These are phyloP conservation scores for Acridotheres tristis DNA, from an alignment of 2,797 vertebrate species.

Conservation along the genomic window DNA sequence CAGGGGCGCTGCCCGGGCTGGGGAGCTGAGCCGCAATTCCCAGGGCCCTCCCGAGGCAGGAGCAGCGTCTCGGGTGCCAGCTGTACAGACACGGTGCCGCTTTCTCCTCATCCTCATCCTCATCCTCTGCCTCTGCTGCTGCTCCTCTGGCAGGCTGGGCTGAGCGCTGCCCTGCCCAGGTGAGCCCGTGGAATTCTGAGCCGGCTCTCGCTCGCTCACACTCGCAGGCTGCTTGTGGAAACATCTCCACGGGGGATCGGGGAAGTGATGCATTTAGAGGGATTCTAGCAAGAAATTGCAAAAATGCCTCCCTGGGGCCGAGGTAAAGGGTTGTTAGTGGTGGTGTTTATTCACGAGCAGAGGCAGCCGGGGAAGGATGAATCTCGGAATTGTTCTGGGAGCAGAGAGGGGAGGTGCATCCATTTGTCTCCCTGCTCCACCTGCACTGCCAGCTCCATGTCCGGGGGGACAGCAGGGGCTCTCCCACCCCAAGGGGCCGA, in stretches of 20 bases:
- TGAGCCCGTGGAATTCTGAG: too few relatives aligned
- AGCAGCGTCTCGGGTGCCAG: too few relatives aligned
- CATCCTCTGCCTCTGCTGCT: not conserved
- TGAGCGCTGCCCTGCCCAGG: too few relatives aligned
- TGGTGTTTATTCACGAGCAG: not conserved
- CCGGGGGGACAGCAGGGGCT: not conserved
- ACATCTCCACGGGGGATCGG: not conserved
- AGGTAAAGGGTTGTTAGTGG: not conserved
- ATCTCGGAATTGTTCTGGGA: not conserved
- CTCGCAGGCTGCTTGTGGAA: not conserved
- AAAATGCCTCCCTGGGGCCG: not conserved
- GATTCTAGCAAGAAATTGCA: constrained; percentile 32
- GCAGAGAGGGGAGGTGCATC: fast-evolving
- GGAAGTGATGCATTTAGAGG: constrained; percentile 24
- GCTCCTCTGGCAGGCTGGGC: not conserved
- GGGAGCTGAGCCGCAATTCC: too few relatives aligned
- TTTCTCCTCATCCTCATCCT: not conserved
- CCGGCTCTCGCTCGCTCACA: not conserved
- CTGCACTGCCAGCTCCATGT: not conserved
- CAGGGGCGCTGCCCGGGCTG: too few relatives aligned
- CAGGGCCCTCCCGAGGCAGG: too few relatives aligned
- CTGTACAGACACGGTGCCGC: fast-evolving
- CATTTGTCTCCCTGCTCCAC: not conserved
- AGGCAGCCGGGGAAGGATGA: not conserved
- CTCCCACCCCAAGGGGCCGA: not conserved